Evolutionary conservation across 1,140 invertebrate genomes (phyloP).

Genomic region (Linepithema humile): DNA sequence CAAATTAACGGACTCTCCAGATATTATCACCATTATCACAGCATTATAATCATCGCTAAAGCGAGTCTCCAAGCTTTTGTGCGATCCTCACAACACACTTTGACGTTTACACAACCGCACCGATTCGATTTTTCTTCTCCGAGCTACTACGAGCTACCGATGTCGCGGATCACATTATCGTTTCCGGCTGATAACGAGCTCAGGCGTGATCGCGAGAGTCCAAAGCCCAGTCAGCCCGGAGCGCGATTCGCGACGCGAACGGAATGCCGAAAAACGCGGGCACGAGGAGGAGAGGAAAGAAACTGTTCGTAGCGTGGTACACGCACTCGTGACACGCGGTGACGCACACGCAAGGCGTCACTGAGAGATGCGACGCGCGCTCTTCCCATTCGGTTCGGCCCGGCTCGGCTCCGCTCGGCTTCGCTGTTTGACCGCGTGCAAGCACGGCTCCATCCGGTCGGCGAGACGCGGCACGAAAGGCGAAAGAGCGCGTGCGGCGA

Average conservation of each 20-base stretch:
- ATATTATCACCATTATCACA: slow-evolving; percentile 26
- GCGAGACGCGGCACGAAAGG: background rate
- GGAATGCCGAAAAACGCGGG: slow-evolving; percentile 30
- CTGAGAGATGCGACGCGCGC: slow-evolving; percentile 16
- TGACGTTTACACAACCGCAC: background rate
- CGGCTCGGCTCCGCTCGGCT: background rate
- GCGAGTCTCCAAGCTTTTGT: too few species aligned
- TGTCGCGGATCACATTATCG: slow-evolving; percentile 18
- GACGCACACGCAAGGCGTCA: slow-evolving; percentile 46
- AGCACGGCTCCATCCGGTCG: background rate
- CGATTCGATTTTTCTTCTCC: slow-evolving; percentile 5
- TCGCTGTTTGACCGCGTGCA: background rate
- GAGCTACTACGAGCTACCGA: background rate
- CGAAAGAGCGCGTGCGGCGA: background rate
- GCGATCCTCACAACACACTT: background rate
- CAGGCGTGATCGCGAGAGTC: slow-evolving; percentile 19
- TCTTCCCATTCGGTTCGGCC: slow-evolving; percentile 19
- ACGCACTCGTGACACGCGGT: slow-evolving; percentile 45
- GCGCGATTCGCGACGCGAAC: background rate
- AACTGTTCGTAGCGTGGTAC: background rate
- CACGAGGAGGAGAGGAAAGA: background rate
- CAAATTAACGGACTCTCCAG: background rate
- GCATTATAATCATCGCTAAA: background rate
- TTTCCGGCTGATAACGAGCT: slow-evolving; percentile 26
- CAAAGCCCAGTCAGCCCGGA: background rate